phyloP scores from a whole-genome alignment of 53 echinoderm and acorn worm genomes.

The Echinometra lucunter region DNA sequence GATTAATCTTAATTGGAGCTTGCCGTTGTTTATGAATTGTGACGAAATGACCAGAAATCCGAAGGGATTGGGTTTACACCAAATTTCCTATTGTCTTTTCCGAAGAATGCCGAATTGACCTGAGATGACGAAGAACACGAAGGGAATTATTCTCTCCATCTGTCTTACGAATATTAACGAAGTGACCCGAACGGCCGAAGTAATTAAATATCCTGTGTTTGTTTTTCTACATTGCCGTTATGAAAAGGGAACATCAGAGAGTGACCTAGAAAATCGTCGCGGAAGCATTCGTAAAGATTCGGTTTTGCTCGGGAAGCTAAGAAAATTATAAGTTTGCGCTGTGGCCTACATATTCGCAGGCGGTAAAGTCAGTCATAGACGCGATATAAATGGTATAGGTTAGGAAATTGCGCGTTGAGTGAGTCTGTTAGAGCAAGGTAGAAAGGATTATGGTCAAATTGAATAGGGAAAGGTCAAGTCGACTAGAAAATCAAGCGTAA shows the following conservation, averaged over 20 bases:
- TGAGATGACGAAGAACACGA: neutral
- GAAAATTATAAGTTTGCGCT: conserved; percentile 21
- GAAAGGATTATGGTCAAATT: conserved; percentile 42
- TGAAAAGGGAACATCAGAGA: conserved; percentile 19
- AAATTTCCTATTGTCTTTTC: neutral
- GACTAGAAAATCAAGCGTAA: conserved; percentile 23
- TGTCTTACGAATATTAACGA: conserved; percentile 18
- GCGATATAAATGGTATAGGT: neutral
- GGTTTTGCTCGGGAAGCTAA: conserved; percentile 9
- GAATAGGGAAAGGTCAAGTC: conserved; percentile 52
- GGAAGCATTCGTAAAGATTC: conserved; percentile 43
- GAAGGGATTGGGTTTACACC: neutral
- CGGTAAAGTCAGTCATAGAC: conserved; percentile 36
- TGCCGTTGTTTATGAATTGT: conserved; percentile 7
- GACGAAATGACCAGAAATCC: conserved; percentile 48
- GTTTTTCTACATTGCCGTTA: neutral
- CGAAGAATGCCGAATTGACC: conserved; percentile 47
- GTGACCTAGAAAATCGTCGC: conserved; percentile 36
- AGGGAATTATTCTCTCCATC: neutral
- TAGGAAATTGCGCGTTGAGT: conserved; percentile 57
- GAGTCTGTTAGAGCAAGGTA: conserved; percentile 57
- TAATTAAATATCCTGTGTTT: conserved; percentile 33
- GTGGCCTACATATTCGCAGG: conserved; percentile 38
- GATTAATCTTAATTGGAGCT: conserved; percentile 12
- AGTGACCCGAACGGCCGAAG: conserved; percentile 51